Evolutionary conservation across 2,113 vertebrate species (phyloP).

Genomic region (Thamnaconus septentrionalis): DNA sequence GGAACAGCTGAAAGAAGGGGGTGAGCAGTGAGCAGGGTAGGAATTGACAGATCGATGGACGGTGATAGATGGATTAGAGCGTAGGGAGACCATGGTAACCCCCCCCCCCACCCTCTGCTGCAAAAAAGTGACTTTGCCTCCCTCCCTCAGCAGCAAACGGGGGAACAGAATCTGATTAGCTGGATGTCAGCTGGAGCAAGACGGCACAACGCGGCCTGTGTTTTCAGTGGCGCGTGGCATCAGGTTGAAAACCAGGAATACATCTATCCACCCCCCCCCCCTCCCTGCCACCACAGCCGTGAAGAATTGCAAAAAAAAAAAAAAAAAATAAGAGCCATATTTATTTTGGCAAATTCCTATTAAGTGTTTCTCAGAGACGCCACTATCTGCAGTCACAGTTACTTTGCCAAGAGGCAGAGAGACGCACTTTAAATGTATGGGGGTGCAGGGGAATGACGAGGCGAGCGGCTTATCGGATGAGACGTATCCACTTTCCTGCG

Average conservation of each 20-base stretch:
- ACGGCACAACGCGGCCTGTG: constrained; percentile 56
- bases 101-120: not conserved
- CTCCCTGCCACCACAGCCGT: constrained; percentile 23
- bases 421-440: constrained; percentile 48
- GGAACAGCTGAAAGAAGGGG: constrained; percentile 25
- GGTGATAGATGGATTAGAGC: constrained; percentile 69
- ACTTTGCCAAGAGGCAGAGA: constrained; percentile 63
- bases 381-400: constrained; percentile 64
- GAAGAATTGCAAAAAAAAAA: constrained; percentile 31
- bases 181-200: constrained; percentile 75
- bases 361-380: constrained; percentile 56
- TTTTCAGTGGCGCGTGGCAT: constrained; percentile 73
- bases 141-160: constrained; percentile 50
- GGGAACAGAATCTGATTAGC: constrained; percentile 79
- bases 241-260: constrained; percentile 60
- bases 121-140: constrained; percentile 51
- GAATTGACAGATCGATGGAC: constrained; percentile 69
- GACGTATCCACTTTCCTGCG: constrained; percentile 33
- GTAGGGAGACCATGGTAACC: constrained; percentile 19
- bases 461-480: constrained; percentile 49
- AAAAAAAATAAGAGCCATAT: constrained; percentile 53
- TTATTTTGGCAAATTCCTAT: constrained; percentile 68
- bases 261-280: constrained; percentile 66
- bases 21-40: constrained; percentile 23
- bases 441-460: constrained; percentile 39